Conservation (phyloP, 2,797 vertebrate genomes). For the Anabas testudineus region DNA sequence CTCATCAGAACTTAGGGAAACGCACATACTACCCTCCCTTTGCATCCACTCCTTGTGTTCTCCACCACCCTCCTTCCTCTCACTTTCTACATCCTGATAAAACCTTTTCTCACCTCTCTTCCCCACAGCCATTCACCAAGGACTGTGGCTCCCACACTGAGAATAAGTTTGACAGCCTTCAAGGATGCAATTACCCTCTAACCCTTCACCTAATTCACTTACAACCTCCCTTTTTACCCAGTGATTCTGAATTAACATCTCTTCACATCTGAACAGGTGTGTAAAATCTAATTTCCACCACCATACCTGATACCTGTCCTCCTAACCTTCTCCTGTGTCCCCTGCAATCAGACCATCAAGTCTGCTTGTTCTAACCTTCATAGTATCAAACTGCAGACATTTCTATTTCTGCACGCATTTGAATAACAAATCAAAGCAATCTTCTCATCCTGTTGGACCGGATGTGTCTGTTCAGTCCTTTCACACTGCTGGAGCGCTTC, state of each 20-base stretch:
- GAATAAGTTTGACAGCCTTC: slow-evolving; percentile 12
- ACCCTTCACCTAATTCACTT: slow-evolving; percentile 44
- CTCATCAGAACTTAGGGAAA: slow-evolving; percentile 3
- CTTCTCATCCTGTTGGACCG: slow-evolving; percentile 10
- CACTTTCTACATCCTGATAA: slow-evolving; percentile 10
- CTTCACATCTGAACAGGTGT: neutral
- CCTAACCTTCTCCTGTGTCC: neutral
- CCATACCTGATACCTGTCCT: slow-evolving; percentile 1
- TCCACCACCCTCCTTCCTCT: neutral
- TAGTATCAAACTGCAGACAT: slow-evolving; percentile 9
- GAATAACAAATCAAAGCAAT: neutral
- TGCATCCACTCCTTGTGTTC: slow-evolving; percentile 1
- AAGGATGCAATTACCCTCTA: slow-evolving; percentile 61
- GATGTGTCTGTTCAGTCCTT: neutral
- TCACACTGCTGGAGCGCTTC: slow-evolving; percentile 32
- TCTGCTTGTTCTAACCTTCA: slow-evolving; percentile 1
- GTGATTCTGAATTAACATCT: slow-evolving; percentile 25
- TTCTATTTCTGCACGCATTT: slow-evolving; percentile 5
- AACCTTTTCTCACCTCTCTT: slow-evolving; percentile 8
- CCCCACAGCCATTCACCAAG: slow-evolving; percentile 5
- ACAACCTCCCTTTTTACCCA: slow-evolving; percentile 10
- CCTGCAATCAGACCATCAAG: neutral
- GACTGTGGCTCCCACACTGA: slow-evolving; percentile 8
- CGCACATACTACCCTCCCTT: neutral
- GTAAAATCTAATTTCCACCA: slow-evolving; percentile 40